These are phyloP conservation scores for Cantharis rufa DNA, from an alignment of 2,888 invertebrate genomes.

Conservation along the genomic window DNA sequence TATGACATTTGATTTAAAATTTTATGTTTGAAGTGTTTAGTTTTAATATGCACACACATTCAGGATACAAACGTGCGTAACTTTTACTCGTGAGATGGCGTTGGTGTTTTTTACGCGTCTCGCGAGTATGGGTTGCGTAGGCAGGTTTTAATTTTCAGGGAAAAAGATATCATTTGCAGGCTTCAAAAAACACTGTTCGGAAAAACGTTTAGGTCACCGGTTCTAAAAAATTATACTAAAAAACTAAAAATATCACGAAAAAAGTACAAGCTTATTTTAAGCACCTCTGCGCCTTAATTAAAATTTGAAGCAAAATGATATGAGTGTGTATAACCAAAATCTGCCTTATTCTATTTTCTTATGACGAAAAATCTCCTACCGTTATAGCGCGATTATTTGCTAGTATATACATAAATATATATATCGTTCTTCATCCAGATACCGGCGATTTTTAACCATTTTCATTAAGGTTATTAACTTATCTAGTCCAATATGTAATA, in stretches of 20 bases:
- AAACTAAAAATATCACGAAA: conserved; percentile 63
- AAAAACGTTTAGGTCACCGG: conserved; percentile 62
- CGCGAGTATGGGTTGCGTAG: conserved; percentile 46
- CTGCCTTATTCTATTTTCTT: conserved; percentile 72
- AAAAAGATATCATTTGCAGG: conserved; percentile 50
- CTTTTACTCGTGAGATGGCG: conserved; percentile 12
- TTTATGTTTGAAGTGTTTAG: conserved; percentile 49
- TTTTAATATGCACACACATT: conserved; percentile 58
- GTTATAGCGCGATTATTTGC: conserved; percentile 58
- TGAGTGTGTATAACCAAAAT: conserved; percentile 68
- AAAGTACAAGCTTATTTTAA: conserved; percentile 75
- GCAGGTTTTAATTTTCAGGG: conserved; percentile 52
- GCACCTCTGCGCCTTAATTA: conserved; percentile 76
- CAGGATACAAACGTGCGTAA: conserved; percentile 21
- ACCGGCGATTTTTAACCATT: conserved; percentile 57
- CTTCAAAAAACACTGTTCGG: conserved; percentile 54
- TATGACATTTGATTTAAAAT: conserved; percentile 41
- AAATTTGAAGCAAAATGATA: conserved; percentile 59
- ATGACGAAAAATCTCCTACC: conserved; percentile 61
- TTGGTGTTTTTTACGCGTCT: conserved; percentile 28
- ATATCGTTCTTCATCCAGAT: conserved; percentile 56
- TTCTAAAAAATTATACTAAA: conserved; percentile 54
- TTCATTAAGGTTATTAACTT: conserved; percentile 56
- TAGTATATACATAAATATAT: conserved; percentile 47
- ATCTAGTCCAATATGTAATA: conserved; percentile 59